Evolutionary conservation across 2,888 invertebrate genomes (phyloP).

Genomic region (Rhogogaster chlorosoma): DNA sequence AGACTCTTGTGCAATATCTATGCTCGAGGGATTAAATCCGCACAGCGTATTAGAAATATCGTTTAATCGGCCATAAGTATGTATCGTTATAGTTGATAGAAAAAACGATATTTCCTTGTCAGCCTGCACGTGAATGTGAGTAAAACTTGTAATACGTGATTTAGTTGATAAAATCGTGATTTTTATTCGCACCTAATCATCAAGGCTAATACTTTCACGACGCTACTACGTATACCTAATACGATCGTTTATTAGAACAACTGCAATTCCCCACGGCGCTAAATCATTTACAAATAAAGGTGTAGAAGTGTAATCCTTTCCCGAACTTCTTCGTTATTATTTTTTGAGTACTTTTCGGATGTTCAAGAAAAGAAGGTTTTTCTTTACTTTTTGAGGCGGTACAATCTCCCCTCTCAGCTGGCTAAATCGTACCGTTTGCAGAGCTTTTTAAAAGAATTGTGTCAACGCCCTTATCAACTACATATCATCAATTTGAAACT

Average conservation of each 20-base stretch:
- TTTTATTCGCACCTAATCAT: constrained; percentile 12
- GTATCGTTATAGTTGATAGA: not conserved
- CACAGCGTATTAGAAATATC: not conserved
- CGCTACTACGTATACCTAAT: not conserved
- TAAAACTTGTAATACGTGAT: constrained; percentile 12
- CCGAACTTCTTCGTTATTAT: no score
- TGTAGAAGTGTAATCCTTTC: no score
- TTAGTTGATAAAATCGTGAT: constrained; percentile 9
- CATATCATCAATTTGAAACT: not conserved
- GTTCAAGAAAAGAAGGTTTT: no score
- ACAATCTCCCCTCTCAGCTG: no score
- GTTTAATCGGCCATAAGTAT: constrained; percentile 2
- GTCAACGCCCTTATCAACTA: not conserved
- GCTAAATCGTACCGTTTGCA: not conserved
- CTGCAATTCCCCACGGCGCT: not conserved
- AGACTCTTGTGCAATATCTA: not conserved
- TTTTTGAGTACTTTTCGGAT: no score
- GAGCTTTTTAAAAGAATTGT: not conserved
- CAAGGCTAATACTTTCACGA: constrained; percentile 15
- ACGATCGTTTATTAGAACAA: not conserved
- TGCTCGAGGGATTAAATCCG: not conserved
- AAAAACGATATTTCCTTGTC: not conserved
- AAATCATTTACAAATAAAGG: not conserved
- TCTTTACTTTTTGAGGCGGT: no score
- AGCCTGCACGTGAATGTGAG: not conserved